Conservation (phyloP, 2,797 vertebrate genomes). For the Netta rufina region DNA sequence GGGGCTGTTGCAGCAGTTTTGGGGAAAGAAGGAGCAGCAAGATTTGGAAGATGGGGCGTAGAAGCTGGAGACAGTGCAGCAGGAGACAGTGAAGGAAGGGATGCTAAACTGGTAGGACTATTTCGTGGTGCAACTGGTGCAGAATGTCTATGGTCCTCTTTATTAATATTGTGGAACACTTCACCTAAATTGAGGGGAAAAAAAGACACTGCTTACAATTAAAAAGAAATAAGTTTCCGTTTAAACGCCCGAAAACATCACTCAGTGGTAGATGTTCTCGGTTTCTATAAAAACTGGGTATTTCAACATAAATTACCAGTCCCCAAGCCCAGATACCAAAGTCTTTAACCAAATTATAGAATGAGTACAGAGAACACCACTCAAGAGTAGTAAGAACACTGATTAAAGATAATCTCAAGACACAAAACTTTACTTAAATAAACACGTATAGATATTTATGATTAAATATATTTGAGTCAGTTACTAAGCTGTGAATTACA, state of each 20-base stretch:
- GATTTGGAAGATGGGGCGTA: constrained; percentile 85
- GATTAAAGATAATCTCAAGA: background rate
- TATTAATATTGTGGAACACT: constrained; percentile 92
- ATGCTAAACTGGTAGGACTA: constrained; percentile 86
- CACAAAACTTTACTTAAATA: background rate
- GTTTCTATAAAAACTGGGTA: background rate
- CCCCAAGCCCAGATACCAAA: background rate
- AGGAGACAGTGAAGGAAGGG: constrained; percentile 87
- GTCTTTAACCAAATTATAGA: background rate
- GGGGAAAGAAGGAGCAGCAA: constrained; percentile 88
- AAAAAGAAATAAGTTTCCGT: background rate
- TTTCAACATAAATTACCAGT: background rate
- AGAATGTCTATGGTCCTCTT: constrained; percentile 91
- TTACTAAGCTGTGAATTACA: background rate
- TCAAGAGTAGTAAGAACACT: background rate
- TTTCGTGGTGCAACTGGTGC: constrained; percentile 85
- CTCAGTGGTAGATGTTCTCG: background rate
- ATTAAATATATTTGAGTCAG: background rate
- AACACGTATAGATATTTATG: background rate
- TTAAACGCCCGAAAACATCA: background rate
- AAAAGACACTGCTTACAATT: background rate
- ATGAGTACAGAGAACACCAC: background rate
- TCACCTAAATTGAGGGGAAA: constrained; percentile 81
- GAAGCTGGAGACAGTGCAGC: constrained; percentile 84
- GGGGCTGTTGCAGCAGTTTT: constrained; percentile 87